Evolutionary conservation across 2,797 vertebrate genomes (phyloP), one percentile per base, ranked within the genome.

Genomic region (Iguana delicatissima): DNA sequence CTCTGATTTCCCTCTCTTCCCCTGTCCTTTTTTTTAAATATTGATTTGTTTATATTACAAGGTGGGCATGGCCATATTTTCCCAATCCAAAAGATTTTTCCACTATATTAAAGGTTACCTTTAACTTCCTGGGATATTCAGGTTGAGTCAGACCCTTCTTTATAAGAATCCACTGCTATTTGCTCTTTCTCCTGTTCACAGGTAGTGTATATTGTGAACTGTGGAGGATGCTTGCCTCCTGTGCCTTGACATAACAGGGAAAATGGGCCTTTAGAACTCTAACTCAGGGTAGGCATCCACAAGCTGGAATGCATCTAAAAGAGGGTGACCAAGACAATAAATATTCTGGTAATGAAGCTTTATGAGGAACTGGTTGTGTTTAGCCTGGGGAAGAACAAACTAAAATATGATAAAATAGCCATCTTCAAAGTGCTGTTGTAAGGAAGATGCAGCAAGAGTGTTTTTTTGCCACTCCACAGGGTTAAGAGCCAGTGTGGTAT

Each of bases 41-140:
- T 29, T 64, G 18, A 22, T 87, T 79, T 18, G 24, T 52, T 85
- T n/a, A 55, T 6, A 85, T 38, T 69, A 52, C 20, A 74, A 55
- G 55, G 52, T 38, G 69, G 35, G 57, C 50, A 10, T 74, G 72
- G 32, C 22, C 22, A 24, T 12, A 26, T 35, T 13, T 55, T 35
- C n/a, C 32, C 8, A 74, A 18, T 20, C 69, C 18, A 72, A 46
- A 16, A 67, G 29, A 29, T 84, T 29, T n/a, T 67, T 50, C n/a
- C 12, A 0, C 14, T 32, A 16, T 46, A 26, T n/a, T 52, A 6
- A 67, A 59, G 0, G 4, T 74, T 59, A 77, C 24, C 67, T 69
- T 69, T 69, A 69, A 69, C 4, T 86, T 86, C 26, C 35, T 86
- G 26, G 35, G 26, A 77, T 77, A 77, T 86, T 86, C 12, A 74